These are phyloP conservation scores for Taurulus bubalis DNA, from an alignment of 2,113 vertebrate species.

Conservation along the genomic window DNA sequence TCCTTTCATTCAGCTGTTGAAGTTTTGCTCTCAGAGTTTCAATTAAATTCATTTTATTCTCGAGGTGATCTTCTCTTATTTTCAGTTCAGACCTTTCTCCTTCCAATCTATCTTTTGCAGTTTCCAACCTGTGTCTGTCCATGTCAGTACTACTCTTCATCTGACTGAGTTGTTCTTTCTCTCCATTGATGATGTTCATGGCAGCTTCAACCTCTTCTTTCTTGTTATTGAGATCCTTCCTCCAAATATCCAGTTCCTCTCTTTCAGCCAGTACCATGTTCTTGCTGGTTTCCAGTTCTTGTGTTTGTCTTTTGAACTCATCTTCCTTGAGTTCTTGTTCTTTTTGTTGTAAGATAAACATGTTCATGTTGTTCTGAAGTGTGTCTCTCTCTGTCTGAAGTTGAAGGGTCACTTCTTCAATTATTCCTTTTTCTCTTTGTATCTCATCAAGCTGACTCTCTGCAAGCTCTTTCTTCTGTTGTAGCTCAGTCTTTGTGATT, in stretches of 20 bases:
- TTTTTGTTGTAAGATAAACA: neutral
- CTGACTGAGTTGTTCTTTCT: slow-evolving; percentile 3
- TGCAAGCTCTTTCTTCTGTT: neutral
- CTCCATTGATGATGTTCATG: neutral
- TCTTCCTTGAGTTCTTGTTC: slow-evolving; percentile 21
- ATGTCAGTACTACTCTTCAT: neutral
- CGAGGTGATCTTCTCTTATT: neutral
- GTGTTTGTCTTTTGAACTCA: neutral
- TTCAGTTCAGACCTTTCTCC: neutral
- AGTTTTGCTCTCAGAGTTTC: too few relatives aligned
- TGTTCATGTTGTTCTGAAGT: neutral
- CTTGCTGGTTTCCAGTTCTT: slow-evolving; percentile 1
- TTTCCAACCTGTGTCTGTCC: neutral
- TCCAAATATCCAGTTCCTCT: neutral
- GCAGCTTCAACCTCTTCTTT: neutral
- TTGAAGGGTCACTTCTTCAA: neutral
- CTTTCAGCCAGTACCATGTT: neutral
- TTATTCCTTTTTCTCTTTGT: neutral
- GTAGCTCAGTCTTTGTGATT: neutral
- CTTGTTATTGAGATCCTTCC: neutral
- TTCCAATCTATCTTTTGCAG: neutral
- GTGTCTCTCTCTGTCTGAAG: slow-evolving; percentile 10
- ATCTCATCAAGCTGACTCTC: slow-evolving; percentile 3
- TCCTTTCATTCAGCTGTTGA: too few relatives aligned
- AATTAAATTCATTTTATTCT: neutral